These are phyloP conservation scores for Gryllus bimaculatus DNA, from an alignment of 1,140 invertebrate species.

Conservation along the genomic window DNA sequence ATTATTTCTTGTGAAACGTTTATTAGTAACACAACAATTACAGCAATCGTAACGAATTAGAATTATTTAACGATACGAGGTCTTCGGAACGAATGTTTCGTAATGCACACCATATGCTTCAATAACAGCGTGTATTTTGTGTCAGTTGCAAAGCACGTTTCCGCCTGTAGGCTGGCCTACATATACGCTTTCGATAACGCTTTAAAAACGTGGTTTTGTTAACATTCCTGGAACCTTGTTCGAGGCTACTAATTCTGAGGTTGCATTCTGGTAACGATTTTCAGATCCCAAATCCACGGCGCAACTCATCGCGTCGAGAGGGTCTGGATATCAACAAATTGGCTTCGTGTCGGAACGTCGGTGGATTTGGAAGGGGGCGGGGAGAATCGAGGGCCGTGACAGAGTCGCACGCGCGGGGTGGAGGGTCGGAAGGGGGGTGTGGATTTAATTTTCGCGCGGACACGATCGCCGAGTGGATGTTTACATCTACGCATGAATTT, in stretches of 20 bases:
- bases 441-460: conserved; percentile 1
- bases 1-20: too few relatives aligned
- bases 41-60: too few relatives aligned
- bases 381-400: neutral
- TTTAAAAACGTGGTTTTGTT: neutral
- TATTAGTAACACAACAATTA: too few relatives aligned
- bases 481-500: neutral
- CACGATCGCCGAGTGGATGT: neutral
- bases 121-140: too few relatives aligned
- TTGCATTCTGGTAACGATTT: neutral
- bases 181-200: too few relatives aligned
- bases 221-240: neutral
- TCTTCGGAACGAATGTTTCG: too few relatives aligned
- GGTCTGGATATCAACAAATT: neutral
- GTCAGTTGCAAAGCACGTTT: too few relatives aligned
- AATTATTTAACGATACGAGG: too few relatives aligned
- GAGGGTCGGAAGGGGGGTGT: neutral
- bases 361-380: neutral
- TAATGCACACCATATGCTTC: too few relatives aligned
- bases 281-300: neutral
- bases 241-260: neutral
- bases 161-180: too few relatives aligned
- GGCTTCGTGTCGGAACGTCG: neutral
- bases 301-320: neutral
- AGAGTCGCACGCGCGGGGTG: neutral